Evolutionary conservation across 2,888 invertebrate genomes (phyloP).

Genomic region (Dicranocentrus wangi): DNA sequence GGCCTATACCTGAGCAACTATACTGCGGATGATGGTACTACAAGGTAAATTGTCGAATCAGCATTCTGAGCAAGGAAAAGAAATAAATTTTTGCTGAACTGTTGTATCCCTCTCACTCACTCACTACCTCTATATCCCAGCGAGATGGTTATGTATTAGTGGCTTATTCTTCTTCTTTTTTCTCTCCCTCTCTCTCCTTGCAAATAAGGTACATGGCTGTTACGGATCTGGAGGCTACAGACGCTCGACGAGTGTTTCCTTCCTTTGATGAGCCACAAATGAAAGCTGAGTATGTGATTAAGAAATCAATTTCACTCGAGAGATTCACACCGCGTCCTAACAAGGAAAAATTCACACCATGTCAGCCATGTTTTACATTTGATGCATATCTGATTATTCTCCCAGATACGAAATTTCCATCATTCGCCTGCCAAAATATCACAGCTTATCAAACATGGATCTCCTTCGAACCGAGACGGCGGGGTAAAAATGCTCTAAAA

Average conservation of each 20-base stretch:
- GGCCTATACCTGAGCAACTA: constrained; percentile 66
- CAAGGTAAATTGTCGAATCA: not conserved
- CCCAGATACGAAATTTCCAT: constrained; percentile 42
- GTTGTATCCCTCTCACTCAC: too few species aligned
- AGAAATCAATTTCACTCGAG: not conserved
- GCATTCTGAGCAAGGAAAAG: too few species aligned
- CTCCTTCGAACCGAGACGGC: constrained; percentile 19
- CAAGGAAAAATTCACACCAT: too few species aligned
- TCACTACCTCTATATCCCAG: too few species aligned
- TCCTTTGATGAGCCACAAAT: constrained; percentile 68
- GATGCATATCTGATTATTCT: not conserved
- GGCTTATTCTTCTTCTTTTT: too few species aligned
- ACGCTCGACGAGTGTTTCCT: constrained; percentile 65
- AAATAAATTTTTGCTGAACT: too few species aligned
- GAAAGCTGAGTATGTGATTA: constrained; percentile 59
- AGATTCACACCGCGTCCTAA: too few species aligned
- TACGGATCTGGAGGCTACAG: constrained; percentile 68
- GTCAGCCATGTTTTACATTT: too few species aligned
- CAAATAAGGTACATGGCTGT: constrained; percentile 58
- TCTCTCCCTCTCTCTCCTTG: too few species aligned
- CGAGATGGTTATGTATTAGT: too few species aligned
- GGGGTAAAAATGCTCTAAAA: too few species aligned
- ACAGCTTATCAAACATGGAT: constrained; percentile 62
- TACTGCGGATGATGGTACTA: constrained; percentile 27
- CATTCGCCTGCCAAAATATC: constrained; percentile 55